phyloP scores from a whole-genome alignment of 2,113 vertebrate species.

The Oncorhynchus keta region DNA sequence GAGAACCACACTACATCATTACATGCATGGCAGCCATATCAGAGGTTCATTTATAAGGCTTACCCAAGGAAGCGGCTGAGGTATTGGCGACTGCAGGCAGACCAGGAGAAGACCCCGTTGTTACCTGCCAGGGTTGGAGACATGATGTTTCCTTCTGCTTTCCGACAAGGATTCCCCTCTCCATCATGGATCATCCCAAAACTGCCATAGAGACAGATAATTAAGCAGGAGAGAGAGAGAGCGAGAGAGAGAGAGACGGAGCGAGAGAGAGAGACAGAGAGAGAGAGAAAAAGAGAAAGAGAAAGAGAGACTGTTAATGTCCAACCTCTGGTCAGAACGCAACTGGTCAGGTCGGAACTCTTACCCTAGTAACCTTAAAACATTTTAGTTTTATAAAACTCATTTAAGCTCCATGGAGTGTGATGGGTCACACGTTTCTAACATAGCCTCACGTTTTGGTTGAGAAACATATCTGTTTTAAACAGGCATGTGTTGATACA shows the following conservation, averaged over 20 bases:
- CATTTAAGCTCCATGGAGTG: not conserved
- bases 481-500: not conserved
- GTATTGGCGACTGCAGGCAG: conserved; percentile 94
- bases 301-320: conserved; percentile 22
- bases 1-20: no score
- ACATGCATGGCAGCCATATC: no score
- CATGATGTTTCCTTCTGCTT: conserved; percentile 97
- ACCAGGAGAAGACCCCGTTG: conserved; percentile 98
- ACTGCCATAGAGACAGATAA: conserved; percentile 62
- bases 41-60: conserved; percentile 13
- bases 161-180: conserved; percentile 93
- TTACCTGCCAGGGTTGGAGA: conserved; percentile 94
- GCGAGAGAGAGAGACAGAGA: not conserved
- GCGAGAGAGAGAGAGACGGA: not conserved
- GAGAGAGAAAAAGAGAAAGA: conserved; percentile 2
- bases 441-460: not conserved
- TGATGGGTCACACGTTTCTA: not conserved
- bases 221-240: conserved; percentile 56
- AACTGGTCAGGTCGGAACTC: not conserved
- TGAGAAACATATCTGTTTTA: not conserved
- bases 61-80: conserved; percentile 97
- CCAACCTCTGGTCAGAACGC: conserved; percentile 34
- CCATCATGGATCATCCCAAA: conserved; percentile 99
- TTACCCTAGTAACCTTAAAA: not conserved
- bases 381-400: not conserved